Evolutionary conservation across 2,888 invertebrate genomes (phyloP).

Genomic region (Theodoxus fluviatilis): DNA sequence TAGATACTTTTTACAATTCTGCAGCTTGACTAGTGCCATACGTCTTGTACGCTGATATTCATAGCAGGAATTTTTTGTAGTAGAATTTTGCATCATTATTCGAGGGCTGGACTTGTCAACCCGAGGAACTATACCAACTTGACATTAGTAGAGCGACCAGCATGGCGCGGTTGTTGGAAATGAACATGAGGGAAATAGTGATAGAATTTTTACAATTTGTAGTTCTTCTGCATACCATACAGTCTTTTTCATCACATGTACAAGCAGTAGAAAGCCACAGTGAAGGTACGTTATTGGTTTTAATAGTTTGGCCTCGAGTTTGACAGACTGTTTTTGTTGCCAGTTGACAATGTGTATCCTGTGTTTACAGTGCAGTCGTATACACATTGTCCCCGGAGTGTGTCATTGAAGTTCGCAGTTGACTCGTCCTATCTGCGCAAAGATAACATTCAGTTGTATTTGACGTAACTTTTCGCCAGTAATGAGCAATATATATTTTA

Average conservation of each 20-base stretch:
- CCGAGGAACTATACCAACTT: constrained; percentile 29
- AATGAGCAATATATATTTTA: too few species aligned
- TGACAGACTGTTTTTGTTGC: too few species aligned
- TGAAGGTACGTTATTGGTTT: constrained; percentile 56
- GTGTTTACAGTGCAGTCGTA: too few species aligned
- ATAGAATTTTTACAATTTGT: constrained; percentile 57
- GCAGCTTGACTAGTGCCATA: too few species aligned
- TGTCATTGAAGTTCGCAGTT: too few species aligned
- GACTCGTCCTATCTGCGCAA: too few species aligned
- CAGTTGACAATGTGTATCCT: too few species aligned
- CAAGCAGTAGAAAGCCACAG: constrained; percentile 63
- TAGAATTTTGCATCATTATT: not conserved
- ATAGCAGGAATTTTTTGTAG: not conserved
- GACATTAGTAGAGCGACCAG: constrained; percentile 42
- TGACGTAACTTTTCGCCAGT: too few species aligned
- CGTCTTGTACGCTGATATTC: too few species aligned
- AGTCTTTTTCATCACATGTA: constrained; percentile 53
- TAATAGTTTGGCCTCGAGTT: not conserved
- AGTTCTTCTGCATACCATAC: constrained; percentile 59
- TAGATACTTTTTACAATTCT: too few species aligned
- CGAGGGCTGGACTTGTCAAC: not conserved
- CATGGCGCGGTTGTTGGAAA: constrained; percentile 61
- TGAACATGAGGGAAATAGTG: constrained; percentile 57
- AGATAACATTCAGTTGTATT: too few species aligned
- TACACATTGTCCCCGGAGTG: too few species aligned